Evolutionary conservation across 2,113 vertebrate species (phyloP).

Genomic region (Variabilichromis moorii): DNA sequence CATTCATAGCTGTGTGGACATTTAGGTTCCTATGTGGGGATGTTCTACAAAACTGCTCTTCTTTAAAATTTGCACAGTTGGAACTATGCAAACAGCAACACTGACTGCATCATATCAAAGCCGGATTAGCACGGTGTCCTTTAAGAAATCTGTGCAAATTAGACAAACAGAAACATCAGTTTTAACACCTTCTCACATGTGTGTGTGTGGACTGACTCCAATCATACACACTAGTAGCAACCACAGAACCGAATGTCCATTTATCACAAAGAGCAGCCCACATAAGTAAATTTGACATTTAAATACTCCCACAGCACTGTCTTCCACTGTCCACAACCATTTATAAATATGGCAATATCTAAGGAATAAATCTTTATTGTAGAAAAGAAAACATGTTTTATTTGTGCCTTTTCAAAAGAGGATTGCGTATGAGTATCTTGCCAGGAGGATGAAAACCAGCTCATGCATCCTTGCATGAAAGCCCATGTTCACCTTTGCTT

Average conservation of each 20-base stretch:
- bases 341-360: background rate
- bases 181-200: background rate
- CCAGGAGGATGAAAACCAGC: background rate
- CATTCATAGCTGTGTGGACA: background rate
- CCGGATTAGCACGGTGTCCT: background rate
- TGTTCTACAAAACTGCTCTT: background rate
- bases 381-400: background rate
- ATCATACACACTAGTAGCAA: background rate
- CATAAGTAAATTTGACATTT: conserved; percentile 43
- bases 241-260: background rate
- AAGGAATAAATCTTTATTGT: background rate
- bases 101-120: background rate
- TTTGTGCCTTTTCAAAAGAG: background rate
- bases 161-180: background rate
- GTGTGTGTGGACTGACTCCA: background rate
- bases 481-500: background rate
- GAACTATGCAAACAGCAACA: background rate
- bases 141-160: background rate
- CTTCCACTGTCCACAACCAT: background rate
- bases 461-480: background rate
- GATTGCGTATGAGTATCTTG: background rate
- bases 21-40: background rate
- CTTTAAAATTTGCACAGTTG: background rate
- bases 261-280: conserved; percentile 27
- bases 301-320: conserved; percentile 34